phyloP scores from a whole-genome alignment of 2,888 invertebrate genomes.

The Theodoxus fluviatilis region DNA sequence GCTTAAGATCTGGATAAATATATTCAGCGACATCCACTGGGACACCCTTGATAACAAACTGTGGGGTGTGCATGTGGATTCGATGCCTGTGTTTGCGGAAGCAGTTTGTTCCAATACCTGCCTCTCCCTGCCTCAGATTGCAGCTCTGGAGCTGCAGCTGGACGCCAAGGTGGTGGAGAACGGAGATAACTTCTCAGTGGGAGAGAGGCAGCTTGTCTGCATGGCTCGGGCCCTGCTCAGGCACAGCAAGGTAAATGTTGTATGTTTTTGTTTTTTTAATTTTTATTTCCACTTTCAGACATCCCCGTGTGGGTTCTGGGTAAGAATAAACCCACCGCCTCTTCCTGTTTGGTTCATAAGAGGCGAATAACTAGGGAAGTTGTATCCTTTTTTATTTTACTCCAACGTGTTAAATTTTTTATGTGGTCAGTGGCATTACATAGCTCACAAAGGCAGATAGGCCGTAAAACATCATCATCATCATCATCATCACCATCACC shows the following conservation, averaged over 20 bases:
- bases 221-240: slow-evolving; percentile 72
- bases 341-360: not conserved
- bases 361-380: not conserved
- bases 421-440: too few relatives aligned
- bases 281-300: not conserved
- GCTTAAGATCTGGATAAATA: too few relatives aligned
- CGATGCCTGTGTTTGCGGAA: not conserved
- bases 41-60: too few relatives aligned
- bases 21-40: too few relatives aligned
- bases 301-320: not conserved
- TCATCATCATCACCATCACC: too few relatives aligned
- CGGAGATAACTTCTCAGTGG: slow-evolving; percentile 70
- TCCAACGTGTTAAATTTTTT: too few relatives aligned
- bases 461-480: too few relatives aligned
- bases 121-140: slow-evolving; percentile 37
- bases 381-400: not conserved
- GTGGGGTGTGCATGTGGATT: too few relatives aligned
- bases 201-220: slow-evolving; percentile 73
- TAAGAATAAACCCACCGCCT: not conserved
- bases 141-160: slow-evolving; percentile 44
- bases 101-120: not conserved
- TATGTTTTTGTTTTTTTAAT: not conserved
- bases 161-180: slow-evolving; percentile 69
- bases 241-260: slow-evolving; percentile 64
- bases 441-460: too few relatives aligned